Evolutionary conservation across 2,113 vertebrate genomes (phyloP).

Genomic region (Calypte anna): DNA sequence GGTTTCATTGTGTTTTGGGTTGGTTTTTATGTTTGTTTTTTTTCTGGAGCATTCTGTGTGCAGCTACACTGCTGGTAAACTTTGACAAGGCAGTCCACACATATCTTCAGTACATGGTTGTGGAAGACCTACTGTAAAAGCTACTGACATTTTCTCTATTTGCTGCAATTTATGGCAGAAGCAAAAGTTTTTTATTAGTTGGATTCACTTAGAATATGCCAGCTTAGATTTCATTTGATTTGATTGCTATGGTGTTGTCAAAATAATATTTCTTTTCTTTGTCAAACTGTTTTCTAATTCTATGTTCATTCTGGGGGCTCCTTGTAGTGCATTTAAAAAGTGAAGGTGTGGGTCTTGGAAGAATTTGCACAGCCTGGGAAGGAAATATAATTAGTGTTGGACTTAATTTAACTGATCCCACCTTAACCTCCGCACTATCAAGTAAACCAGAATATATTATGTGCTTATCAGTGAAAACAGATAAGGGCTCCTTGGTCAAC

Average conservation of each 20-base stretch:
- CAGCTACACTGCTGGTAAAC: background rate
- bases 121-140: background rate
- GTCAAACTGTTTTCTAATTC: background rate
- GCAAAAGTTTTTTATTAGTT: background rate
- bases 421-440: conserved; percentile 33
- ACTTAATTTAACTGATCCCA: conserved; percentile 18
- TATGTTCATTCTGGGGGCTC: background rate
- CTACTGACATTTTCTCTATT: background rate
- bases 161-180: background rate
- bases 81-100: background rate
- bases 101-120: background rate
- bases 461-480: background rate
- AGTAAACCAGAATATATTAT: background rate
- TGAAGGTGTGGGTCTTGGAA: conserved; percentile 28
- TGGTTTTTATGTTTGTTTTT: background rate
- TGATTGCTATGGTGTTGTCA: conserved; percentile 6
- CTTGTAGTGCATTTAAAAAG: conserved; percentile 23
- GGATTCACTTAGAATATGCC: background rate
- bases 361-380: conserved; percentile 45
- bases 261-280: conserved; percentile 6
- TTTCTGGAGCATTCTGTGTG: background rate
- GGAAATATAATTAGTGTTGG: conserved; percentile 49
- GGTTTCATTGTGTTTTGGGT: background rate
- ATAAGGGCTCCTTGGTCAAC: background rate
- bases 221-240: conserved; percentile 42